These are phyloP conservation scores for Ophion ventricosus DNA, from an alignment of 2,888 invertebrate genomes.

Conservation along the genomic window DNA sequence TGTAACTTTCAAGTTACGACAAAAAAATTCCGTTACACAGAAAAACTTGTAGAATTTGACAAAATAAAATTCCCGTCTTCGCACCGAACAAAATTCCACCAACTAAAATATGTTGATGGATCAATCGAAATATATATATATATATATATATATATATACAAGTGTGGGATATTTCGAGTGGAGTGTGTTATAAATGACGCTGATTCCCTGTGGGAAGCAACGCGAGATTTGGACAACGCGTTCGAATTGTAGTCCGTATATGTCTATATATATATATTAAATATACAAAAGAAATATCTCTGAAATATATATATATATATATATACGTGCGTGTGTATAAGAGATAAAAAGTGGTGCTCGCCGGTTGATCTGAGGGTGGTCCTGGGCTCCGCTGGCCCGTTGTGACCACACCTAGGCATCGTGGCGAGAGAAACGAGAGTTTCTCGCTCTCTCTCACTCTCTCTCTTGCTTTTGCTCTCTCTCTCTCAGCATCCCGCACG, in stretches of 20 bases:
- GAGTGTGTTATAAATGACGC: conserved; percentile 60
- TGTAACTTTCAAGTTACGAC: too few species aligned
- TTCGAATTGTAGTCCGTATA: conserved; percentile 15
- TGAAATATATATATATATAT: conserved; percentile 1
- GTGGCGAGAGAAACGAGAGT: conserved; percentile 36
- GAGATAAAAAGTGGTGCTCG: conserved; percentile 54
- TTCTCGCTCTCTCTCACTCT: not conserved
- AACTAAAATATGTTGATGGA: conserved; percentile 1
- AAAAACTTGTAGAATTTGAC: too few species aligned
- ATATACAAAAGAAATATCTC: conserved; percentile 4
- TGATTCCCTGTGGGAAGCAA: conserved; percentile 46
- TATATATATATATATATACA: not conserved
- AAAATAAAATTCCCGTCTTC: not conserved
- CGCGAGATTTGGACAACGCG: conserved; percentile 39
- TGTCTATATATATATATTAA: conserved; percentile 1
- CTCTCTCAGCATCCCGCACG: conserved; percentile 1
- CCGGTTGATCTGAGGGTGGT: conserved; percentile 57
- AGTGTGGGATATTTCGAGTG: conserved; percentile 11
- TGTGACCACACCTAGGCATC: conserved; percentile 59
- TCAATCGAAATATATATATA: too few species aligned
- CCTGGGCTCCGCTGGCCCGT: conserved; percentile 47
- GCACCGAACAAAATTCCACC: not conserved
- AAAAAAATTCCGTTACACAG: too few species aligned
- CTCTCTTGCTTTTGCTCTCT: not conserved
- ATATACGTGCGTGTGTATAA: conserved; percentile 23